Base-by-base conservation (phyloP, 2,888 invertebrate genomes). In the Syritta pipiens region DNA sequence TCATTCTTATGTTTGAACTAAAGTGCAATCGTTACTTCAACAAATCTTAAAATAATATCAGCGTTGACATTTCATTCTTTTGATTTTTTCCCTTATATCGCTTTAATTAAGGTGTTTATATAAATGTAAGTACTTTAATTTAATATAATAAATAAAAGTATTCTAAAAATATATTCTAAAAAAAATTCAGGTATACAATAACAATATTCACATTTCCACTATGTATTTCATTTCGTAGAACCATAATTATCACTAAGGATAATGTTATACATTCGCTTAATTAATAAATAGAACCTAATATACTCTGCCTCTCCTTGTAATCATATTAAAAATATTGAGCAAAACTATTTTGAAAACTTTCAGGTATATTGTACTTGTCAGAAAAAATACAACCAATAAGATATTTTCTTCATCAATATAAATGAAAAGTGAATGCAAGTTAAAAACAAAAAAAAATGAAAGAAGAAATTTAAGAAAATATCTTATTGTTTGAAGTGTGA, bases 281-380 rank as follows among this genome's bases (percentile, higher is more conserved):
- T 59, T 60, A 53, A 65, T 71, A 65, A 62, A 59, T 74, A 59
- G 51, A 77, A 77, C 65, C 35, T 75, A 68, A 63, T 72, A 79
- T 69, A 69, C 71, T 81, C 37, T 44, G 4, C 20, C 24, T 49
- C 40, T 57, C 40, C 9, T 49, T 32, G 19, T 65, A 69, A 69
- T 77, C 76, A 57, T 53, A 20, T 82, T 37, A 60, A 77, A 82
- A 81, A 74, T 82, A 81, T 62, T 76, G 48, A 71, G 81, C 48
- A 74, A 82, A 83, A 82, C 81, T 81, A 83, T 85, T 88, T 87
- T 88, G 88, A 87, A 88, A 85, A 87, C 83, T 83, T 84, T 88
- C 88, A 87, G 87, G 87, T 87, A 85, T 85, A 86, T 87, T 87
- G 87, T 87, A 87, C 87, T 87, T 85, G 86, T 86, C 87, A 87